Evolutionary conservation across 2,797 vertebrate genomes (phyloP).

Genomic region (Potorous gilbertii): DNA sequence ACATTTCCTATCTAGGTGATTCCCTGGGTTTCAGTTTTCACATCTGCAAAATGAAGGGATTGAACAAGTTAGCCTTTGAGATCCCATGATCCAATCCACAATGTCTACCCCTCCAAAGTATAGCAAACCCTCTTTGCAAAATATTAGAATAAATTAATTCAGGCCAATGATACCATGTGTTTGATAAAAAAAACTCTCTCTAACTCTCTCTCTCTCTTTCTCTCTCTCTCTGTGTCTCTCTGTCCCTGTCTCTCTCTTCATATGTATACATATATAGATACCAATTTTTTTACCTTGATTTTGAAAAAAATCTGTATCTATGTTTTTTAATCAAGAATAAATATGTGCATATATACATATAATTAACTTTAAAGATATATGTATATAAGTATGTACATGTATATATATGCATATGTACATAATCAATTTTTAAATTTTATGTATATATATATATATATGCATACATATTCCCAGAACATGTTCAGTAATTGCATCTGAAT

Average conservation of each 20-base stretch:
- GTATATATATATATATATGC: not conserved
- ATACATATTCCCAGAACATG: constrained; percentile 26
- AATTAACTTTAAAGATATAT: not conserved
- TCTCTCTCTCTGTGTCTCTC: no score
- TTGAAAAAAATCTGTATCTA: not conserved
- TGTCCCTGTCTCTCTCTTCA: not conserved
- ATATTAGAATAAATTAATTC: constrained; percentile 24
- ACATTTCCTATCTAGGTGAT: not conserved
- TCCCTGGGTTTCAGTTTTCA: not conserved
- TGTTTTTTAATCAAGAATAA: not conserved
- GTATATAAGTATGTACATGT: not conserved
- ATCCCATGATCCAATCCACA: not conserved
- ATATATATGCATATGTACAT: no score
- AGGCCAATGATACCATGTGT: not conserved
- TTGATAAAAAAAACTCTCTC: not conserved
- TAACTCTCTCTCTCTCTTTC: not conserved
- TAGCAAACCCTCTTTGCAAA: constrained; percentile 25
- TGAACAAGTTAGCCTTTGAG: not conserved
- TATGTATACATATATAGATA: no score
- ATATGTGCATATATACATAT: not conserved
- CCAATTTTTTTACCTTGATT: not conserved
- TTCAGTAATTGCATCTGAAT: constrained; percentile 42
- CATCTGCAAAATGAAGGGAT: not conserved
- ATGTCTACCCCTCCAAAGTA: not conserved
- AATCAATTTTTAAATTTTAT: not conserved